Conservation (phyloP, 2,797 vertebrate genomes). For the Ateles fusciceps region DNA sequence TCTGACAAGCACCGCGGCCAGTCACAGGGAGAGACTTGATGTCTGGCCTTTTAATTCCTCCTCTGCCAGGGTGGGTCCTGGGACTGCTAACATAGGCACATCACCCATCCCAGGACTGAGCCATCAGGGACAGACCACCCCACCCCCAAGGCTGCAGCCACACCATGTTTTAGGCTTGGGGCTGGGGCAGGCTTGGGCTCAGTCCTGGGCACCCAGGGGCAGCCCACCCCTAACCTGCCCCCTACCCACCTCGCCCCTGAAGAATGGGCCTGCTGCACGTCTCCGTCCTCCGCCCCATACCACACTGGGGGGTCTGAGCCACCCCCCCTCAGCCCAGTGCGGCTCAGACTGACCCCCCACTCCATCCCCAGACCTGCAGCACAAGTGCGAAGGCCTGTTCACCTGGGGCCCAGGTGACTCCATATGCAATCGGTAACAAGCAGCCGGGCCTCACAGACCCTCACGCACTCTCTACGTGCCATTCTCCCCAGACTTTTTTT, state of each 20-base stretch:
- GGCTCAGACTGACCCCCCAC: constrained; percentile 12
- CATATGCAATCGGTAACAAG: constrained; percentile 64
- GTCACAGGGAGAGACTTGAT: not conserved
- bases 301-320: constrained; percentile 67
- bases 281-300: not conserved
- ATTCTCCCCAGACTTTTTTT: constrained; percentile 79
- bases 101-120: constrained; percentile 54
- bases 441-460: constrained; percentile 63
- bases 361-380: not conserved
- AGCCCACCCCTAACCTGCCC: not conserved
- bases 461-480: constrained; percentile 74
- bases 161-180: constrained; percentile 8
- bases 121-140: constrained; percentile 69
- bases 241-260: not conserved
- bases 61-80: not conserved
- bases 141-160: constrained; percentile 33
- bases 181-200: constrained; percentile 59
- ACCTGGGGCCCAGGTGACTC: constrained; percentile 53
- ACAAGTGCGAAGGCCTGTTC: constrained; percentile 51
- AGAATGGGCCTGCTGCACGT: constrained; percentile 57
- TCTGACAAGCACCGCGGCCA: not conserved
- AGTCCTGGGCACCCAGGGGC: constrained; percentile 28
- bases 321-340: constrained; percentile 54
- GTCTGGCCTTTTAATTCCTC: constrained; percentile 44
- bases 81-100: not conserved